phyloP scores from a whole-genome alignment of 2,888 invertebrate species.

The Yponomeuta plumbellus region DNA sequence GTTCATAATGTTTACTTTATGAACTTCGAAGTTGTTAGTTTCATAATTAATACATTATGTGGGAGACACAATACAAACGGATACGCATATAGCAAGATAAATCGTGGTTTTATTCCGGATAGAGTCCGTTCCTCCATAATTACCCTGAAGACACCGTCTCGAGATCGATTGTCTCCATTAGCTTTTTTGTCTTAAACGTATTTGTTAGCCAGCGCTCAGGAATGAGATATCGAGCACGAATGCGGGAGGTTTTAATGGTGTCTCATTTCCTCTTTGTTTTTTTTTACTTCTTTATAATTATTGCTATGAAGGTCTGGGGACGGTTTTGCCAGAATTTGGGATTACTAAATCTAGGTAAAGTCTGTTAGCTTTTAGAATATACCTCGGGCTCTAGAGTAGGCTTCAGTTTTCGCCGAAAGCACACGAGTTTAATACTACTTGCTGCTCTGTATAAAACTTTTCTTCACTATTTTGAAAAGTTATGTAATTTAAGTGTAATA shows the following conservation, averaged over 20 bases:
- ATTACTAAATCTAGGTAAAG: too few species aligned
- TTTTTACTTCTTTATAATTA: constrained; percentile 1
- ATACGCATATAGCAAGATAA: constrained; percentile 43
- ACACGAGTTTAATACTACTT: too few species aligned
- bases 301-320: not conserved
- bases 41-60: too few species aligned
- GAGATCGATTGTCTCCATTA: constrained; percentile 49
- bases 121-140: constrained; percentile 56
- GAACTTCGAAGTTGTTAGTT: too few species aligned
- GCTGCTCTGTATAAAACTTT: too few species aligned
- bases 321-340: not conserved
- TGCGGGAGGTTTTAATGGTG: constrained; percentile 22
- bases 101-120: constrained; percentile 50
- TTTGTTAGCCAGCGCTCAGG: constrained; percentile 35
- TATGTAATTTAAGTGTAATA: too few species aligned
- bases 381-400: too few species aligned
- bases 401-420: too few species aligned
- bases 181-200: constrained; percentile 41
- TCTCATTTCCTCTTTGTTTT: constrained; percentile 18
- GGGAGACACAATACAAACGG: constrained; percentile 29
- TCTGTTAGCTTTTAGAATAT: too few species aligned
- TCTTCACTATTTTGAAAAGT: too few species aligned
- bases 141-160: constrained; percentile 33
- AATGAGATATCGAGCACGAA: constrained; percentile 36
- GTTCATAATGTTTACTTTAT: too few species aligned